Evolutionary conservation across 2,797 vertebrate species (phyloP).

Genomic region (Tangara arthus): DNA sequence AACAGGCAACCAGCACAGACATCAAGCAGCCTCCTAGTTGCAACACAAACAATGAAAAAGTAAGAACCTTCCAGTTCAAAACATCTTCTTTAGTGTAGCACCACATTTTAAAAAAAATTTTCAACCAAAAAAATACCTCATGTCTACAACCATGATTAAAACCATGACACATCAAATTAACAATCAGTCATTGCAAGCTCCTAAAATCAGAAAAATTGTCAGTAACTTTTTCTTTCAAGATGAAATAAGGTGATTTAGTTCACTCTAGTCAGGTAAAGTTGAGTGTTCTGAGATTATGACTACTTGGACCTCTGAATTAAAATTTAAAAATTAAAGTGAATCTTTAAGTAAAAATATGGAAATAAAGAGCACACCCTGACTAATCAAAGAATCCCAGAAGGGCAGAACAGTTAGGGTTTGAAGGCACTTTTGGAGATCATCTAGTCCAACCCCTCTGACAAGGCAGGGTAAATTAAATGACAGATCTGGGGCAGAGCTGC

Average conservation of each 20-base stretch:
- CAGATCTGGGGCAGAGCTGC: neutral
- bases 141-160: neutral
- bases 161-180: neutral
- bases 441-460: neutral
- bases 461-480: neutral
- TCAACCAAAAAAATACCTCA: neutral
- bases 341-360: neutral
- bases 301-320: neutral
- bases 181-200: neutral
- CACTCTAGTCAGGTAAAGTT: neutral
- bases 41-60: neutral
- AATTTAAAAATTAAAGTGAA: neutral
- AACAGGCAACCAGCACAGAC: neutral
- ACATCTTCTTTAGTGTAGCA: neutral
- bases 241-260: neutral
- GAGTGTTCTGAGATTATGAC: neutral
- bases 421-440: neutral
- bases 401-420: neutral
- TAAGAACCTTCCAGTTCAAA: neutral
- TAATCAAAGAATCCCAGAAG: neutral
- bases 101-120: neutral
- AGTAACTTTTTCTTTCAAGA: neutral
- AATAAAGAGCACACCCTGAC: neutral
- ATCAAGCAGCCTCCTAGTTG: neutral
- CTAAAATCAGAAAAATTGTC: neutral